A percentile compares a stretch with the other conserved stretches of the same genome.
These are phyloP conservation scores for Seriola aureovittata DNA, from an alignment of 2,113 vertebrate genomes.

Conservation along the genomic window DNA sequence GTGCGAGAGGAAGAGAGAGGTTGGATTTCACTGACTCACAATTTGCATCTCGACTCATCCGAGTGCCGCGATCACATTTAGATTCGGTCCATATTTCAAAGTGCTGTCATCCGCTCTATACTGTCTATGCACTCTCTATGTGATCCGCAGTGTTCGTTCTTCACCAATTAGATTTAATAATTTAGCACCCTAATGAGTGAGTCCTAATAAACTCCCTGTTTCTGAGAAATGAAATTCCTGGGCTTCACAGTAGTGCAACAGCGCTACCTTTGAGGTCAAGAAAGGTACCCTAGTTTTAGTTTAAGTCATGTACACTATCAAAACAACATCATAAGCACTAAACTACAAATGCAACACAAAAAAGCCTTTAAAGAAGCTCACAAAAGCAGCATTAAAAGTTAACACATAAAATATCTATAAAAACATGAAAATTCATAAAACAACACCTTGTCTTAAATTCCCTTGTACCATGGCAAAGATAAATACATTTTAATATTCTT, in stretches of 20 bases:
- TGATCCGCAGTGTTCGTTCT: conserved; percentile 12
- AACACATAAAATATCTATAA: conserved; percentile 78
- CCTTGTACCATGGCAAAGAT: conserved; percentile 67
- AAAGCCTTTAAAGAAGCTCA: conserved; percentile 78
- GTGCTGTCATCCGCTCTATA: conserved; percentile 48
- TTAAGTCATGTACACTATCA: conserved; percentile 64
- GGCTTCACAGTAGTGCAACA: conserved; percentile 58
- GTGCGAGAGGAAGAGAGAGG: conserved; percentile 44
- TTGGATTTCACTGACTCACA: conserved; percentile 69
- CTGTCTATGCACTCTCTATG: conserved; percentile 20
- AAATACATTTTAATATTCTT: conserved; percentile 59
- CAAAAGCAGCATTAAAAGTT: conserved; percentile 81
- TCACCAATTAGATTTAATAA: conserved; percentile 32
- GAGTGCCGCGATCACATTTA: conserved; percentile 52
- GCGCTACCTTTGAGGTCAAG: conserved; percentile 70
- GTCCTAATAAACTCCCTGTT: conserved; percentile 64
- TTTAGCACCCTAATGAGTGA: conserved; percentile 57
- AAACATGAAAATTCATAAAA: conserved; percentile 76
- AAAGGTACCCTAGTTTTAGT: conserved; percentile 57
- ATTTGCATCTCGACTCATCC: conserved; percentile 48
- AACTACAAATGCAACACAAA: conserved; percentile 80
- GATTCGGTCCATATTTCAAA: conserved; percentile 59
- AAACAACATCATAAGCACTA: conserved; percentile 73
- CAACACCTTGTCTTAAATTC: conserved; percentile 54
- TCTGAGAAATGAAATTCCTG: conserved; percentile 65